Conservation (phyloP, 2,797 vertebrate species). For the Menidia menidia region DNA sequence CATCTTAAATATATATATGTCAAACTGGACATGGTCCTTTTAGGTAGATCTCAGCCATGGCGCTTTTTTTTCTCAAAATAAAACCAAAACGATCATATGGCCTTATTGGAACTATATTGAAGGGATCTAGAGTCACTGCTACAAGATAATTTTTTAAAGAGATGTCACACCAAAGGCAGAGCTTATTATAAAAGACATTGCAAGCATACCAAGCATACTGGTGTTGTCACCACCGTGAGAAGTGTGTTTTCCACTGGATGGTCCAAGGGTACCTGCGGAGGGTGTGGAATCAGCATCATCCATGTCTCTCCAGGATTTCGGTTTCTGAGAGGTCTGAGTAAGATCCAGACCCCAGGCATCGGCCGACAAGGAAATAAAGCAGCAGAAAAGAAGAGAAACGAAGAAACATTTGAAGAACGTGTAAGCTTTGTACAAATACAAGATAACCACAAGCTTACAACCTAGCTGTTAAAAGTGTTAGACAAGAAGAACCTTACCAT, state of each 20-base stretch:
- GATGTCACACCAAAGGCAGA: too few species aligned
- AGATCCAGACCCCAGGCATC: conserved; percentile 76
- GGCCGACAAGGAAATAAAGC: conserved; percentile 37
- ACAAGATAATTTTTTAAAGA: too few species aligned
- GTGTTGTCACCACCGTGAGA: conserved; percentile 97
- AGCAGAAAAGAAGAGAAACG: conserved; percentile 1
- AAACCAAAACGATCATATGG: too few species aligned
- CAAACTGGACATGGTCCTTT: too few species aligned
- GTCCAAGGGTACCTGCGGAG: conserved; percentile 94
- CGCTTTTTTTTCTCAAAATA: too few species aligned
- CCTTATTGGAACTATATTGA: too few species aligned
- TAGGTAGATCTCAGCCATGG: too few species aligned
- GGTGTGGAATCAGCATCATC: conserved; percentile 95
- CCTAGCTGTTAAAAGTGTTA: not conserved
- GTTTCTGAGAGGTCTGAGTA: conserved; percentile 86
- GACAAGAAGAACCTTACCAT: conserved; percentile 54
- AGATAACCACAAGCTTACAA: not conserved
- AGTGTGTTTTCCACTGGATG: conserved; percentile 95
- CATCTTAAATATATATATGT: too few species aligned
- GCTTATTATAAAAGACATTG: not conserved
- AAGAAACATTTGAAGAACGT: conserved; percentile 34
- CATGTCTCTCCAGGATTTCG: conserved; percentile 95
- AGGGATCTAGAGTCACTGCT: too few species aligned
- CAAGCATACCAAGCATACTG: conserved; percentile 92
- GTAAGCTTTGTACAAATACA: not conserved